Base-by-base conservation (phyloP, 2,888 invertebrate genomes). In the Neria commutata region DNA sequence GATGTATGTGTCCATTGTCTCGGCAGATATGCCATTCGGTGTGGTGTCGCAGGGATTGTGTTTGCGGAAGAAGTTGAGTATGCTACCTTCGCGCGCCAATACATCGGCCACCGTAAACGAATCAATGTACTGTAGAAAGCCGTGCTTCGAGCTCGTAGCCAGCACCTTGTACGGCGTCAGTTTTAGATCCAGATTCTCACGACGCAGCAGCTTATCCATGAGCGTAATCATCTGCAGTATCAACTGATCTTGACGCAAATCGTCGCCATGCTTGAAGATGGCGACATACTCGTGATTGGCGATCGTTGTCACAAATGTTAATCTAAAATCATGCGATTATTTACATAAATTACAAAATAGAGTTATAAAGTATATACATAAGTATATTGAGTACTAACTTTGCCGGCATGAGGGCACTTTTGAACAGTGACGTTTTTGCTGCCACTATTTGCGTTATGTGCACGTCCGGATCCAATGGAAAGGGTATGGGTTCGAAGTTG, bases 211-310 rank as follows among this genome's bases (percentile, higher is more conserved):
- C 80, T 95, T 95, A 80, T 99, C 99, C 97, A 99, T 99, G 14
- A 99, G 83, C 0, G 95, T 94, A 40, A 99, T 98, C 86, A 98
- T 98, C 84, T 99, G 98, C 48, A 99, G 83, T 62, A 99, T 94
- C 1, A 99, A 85, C 81, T 99, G 98, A 83, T 99, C 98, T 83
- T 99, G 98, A 2, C 99, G 85, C 53, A 99, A 83, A 79, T 99
- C 98, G 81, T 99, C 99, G 1, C 99, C 99, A 72, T 96, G 91
- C 80, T 99, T 99, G 81, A 98, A 98, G 62, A 99, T 98, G 0
- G 97, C 93, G 16, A 94, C 91, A 81, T 98, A 99, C 33, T 87
- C 86, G 37, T 90, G 90, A 21, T 71, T 89, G 1, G 74, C 74
- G 59, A 90, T 88, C 0, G 89, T 88, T 0, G 94, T 94, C 14